These are phyloP conservation scores for Cephonodes hylas DNA, from an alignment of 2,888 invertebrate species.

Conservation along the genomic window DNA sequence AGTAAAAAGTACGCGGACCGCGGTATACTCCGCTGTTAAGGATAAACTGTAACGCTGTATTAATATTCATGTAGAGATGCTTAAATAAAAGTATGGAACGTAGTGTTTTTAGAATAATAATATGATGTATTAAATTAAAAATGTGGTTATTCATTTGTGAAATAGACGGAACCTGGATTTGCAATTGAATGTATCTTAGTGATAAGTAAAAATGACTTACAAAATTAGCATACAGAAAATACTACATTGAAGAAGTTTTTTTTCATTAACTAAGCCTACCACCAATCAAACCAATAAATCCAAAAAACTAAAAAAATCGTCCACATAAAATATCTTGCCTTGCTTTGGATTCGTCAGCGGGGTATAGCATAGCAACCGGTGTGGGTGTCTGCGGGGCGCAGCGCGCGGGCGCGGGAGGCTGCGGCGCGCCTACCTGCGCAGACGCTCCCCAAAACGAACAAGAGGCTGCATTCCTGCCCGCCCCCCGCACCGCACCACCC, in stretches of 20 bases:
- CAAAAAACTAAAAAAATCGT: not conserved
- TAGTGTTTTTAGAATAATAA: too few species aligned
- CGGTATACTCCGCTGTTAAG: slow-evolving; percentile 45
- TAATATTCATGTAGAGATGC: too few species aligned
- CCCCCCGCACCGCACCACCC: slow-evolving; percentile 50
- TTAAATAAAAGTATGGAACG: too few species aligned
- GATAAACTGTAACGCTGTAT: too few species aligned
- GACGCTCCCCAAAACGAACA: slow-evolving; percentile 79
- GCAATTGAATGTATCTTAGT: too few species aligned
- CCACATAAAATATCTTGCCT: not conserved
- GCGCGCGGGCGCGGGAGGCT: slow-evolving; percentile 37
- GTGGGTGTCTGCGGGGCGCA: slow-evolving; percentile 19
- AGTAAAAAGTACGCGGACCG: slow-evolving; percentile 49
- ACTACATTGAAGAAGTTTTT: too few species aligned
- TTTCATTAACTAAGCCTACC: too few species aligned
- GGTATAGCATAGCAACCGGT: slow-evolving; percentile 13
- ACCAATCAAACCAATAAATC: not conserved
- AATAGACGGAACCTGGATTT: too few species aligned
- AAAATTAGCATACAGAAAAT: too few species aligned
- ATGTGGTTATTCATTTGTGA: too few species aligned
- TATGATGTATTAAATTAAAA: too few species aligned
- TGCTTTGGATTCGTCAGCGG: not conserved
- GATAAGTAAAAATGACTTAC: too few species aligned
- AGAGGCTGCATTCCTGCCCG: slow-evolving; percentile 75
- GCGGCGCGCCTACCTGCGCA: slow-evolving; percentile 74